Conservation (phyloP, 2,113 vertebrate species). For the Rhineura floridana region DNA sequence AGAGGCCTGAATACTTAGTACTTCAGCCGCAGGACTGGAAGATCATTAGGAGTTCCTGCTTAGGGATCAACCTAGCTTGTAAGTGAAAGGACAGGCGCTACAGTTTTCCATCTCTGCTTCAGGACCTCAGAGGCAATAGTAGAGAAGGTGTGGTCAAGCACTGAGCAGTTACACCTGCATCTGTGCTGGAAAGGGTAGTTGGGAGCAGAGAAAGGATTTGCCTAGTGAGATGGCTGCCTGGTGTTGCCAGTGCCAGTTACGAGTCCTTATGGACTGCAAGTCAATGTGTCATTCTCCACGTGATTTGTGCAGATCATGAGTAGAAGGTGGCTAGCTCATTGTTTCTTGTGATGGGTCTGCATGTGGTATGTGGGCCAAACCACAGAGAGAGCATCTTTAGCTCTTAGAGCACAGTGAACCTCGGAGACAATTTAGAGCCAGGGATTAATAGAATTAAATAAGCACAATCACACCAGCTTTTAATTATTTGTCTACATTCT, state of each 20-base stretch:
- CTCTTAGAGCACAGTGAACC: constrained; percentile 48
- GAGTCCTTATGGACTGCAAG: neutral
- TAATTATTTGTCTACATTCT: constrained; percentile 28
- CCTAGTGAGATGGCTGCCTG: neutral
- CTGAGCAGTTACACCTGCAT: neutral
- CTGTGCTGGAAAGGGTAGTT: neutral
- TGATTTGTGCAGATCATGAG: neutral
- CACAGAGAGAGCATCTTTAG: constrained; percentile 38
- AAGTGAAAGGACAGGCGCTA: neutral
- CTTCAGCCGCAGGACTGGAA: neutral
- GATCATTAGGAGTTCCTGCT: neutral
- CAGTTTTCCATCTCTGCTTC: too few species aligned
- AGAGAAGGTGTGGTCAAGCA: neutral
- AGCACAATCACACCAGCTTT: constrained; percentile 30
- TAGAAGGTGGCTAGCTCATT: neutral
- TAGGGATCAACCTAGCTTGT: too few species aligned
- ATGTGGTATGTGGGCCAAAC: neutral
- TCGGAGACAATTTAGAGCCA: constrained; percentile 50
- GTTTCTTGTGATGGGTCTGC: neutral
- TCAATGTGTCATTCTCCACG: neutral
- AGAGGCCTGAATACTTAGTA: neutral
- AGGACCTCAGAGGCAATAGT: neutral
- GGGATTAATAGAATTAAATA: constrained; percentile 61
- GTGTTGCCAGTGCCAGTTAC: neutral
- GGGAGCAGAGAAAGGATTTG: neutral